Percentiles rank a stretch among this genome's conserved stretches.
Conservation (phyloP, 2,797 vertebrate species). For the Lepilemur ruficaudatus region DNA sequence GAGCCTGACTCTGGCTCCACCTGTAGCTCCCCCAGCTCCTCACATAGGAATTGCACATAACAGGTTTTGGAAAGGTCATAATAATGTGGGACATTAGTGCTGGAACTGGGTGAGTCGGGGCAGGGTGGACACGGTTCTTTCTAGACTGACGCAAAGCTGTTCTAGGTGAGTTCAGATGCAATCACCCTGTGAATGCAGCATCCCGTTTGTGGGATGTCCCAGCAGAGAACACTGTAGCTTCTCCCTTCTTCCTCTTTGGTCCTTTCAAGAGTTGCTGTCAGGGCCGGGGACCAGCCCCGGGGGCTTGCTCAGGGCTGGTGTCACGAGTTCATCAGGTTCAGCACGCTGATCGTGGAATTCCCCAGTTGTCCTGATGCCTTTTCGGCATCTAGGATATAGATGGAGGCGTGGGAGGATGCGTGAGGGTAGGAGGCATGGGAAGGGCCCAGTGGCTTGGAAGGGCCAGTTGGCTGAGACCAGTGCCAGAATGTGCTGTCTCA, state of each 20-base stretch:
- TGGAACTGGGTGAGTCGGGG: not conserved
- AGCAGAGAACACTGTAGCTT: not conserved
- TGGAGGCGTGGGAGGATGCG: not conserved
- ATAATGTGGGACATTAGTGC: too few species aligned
- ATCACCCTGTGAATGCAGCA: not conserved
- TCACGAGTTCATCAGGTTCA: not conserved
- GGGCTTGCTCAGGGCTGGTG: not conserved
- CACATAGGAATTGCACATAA: not conserved
- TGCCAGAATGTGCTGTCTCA: not conserved
- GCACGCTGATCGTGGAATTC: not conserved
- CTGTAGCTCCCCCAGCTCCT: not conserved
- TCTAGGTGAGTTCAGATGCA: not conserved
- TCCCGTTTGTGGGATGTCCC: too few species aligned
- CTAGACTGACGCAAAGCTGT: not conserved
- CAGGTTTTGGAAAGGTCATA: not conserved
- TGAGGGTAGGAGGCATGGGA: rapidly evolving
- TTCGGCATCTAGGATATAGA: not conserved
- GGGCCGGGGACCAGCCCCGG: not conserved
- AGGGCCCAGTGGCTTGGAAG: not conserved
- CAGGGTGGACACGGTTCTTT: not conserved
- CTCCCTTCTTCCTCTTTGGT: not conserved
- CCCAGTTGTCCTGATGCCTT: not conserved
- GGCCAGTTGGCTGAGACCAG: not conserved
- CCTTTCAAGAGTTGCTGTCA: not conserved
- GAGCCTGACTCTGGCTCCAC: not conserved